Conservation (phyloP, 1,140 invertebrate genomes). For the Elymnias hypermnestra region DNA sequence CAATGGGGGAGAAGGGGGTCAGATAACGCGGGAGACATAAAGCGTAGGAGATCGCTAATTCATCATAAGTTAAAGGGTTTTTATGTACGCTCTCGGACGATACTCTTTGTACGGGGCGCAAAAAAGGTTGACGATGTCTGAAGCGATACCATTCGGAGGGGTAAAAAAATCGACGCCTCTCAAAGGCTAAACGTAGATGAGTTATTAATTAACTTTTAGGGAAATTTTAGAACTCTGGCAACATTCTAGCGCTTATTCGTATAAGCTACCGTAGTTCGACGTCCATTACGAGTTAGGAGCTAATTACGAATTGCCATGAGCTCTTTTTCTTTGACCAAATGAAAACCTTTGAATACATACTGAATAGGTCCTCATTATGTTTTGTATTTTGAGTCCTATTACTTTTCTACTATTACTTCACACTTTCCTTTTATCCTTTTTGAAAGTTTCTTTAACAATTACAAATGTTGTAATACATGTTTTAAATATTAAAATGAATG, state of each 20-base stretch:
- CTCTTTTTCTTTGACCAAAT: not conserved
- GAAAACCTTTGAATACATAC: too few species aligned
- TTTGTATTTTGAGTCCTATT: too few species aligned
- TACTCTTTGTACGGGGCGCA: slow-evolving; percentile 56
- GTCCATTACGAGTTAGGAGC: slow-evolving; percentile 1
- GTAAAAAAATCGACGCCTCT: slow-evolving; percentile 42
- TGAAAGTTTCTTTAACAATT: too few species aligned
- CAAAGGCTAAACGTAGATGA: slow-evolving; percentile 54
- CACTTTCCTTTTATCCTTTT: too few species aligned
- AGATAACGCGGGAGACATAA: slow-evolving; percentile 71
- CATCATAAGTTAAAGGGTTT: slow-evolving; percentile 76
- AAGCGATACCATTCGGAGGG: slow-evolving; percentile 39
- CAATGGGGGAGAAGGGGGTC: slow-evolving; percentile 27
- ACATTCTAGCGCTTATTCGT: slow-evolving; percentile 4
- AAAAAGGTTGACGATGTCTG: slow-evolving; percentile 58
- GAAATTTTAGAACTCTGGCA: slow-evolving; percentile 18
- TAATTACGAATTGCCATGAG: slow-evolving; percentile 6
- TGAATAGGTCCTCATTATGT: too few species aligned
- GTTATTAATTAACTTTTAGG: slow-evolving; percentile 65
- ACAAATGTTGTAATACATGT: too few species aligned
- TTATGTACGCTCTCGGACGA: slow-evolving; percentile 59
- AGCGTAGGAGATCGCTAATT: slow-evolving; percentile 75
- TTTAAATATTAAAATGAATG: too few species aligned
- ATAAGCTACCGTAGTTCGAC: slow-evolving; percentile 2
- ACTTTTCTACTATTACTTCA: too few species aligned